phyloP scores from a whole-genome alignment of 2,797 vertebrate genomes.

The Myiotriccus ornatus region DNA sequence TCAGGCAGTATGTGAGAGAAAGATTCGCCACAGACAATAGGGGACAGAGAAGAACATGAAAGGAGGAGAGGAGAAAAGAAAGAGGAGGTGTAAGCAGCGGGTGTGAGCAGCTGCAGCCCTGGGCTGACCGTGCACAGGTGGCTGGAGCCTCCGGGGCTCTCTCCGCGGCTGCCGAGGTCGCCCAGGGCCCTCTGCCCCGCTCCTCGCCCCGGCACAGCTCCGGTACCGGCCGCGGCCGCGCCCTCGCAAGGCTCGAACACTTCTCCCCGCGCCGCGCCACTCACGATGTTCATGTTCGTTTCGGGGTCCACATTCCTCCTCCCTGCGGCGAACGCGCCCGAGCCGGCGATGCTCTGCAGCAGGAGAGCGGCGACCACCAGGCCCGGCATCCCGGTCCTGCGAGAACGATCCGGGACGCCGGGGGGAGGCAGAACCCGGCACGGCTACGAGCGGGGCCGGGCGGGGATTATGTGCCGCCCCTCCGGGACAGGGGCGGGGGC shows the following conservation, averaged over 20 bases:
- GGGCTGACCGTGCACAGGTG: background rate
- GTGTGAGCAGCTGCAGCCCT: background rate
- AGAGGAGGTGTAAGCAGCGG: accelerated
- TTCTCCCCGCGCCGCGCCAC: background rate
- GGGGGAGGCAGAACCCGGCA: accelerated
- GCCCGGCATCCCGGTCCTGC: background rate
- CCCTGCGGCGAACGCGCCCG: background rate
- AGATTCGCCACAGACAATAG: too few species aligned
- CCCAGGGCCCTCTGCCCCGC: background rate
- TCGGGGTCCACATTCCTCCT: constrained; percentile 51
- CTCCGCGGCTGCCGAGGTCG: background rate
- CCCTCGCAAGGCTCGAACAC: background rate
- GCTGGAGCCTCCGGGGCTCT: background rate
- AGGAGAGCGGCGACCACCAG: background rate
- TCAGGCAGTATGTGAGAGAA: accelerated
- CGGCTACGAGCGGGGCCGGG: accelerated
- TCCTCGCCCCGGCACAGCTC: background rate
- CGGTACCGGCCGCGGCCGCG: background rate
- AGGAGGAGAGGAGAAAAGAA: too few species aligned
- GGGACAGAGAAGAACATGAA: background rate
- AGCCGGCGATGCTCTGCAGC: background rate
- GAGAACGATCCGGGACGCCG: background rate
- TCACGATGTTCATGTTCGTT: constrained; percentile 67
- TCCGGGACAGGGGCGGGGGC: background rate
- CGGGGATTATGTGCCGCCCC: background rate